phyloP scores from a whole-genome alignment of 2,888 invertebrate genomes.

The Scaptomyza caliginosa region DNA sequence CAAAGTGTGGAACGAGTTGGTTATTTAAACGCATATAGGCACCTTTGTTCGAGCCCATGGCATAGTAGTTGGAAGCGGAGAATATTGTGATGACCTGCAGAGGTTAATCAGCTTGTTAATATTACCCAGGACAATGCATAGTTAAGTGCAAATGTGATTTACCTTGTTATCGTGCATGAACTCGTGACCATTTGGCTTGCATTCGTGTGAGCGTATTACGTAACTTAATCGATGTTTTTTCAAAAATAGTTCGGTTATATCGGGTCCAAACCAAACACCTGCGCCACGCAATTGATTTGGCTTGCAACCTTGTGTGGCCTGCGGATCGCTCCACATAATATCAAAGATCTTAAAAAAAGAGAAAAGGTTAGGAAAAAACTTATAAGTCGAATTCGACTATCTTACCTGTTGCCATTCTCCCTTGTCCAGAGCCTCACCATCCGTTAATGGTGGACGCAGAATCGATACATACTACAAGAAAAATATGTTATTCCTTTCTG shows the following conservation, averaged over 20 bases:
- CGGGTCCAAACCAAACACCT: conserved; percentile 96
- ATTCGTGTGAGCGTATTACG: conserved; percentile 95
- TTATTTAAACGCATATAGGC: conserved; percentile 94
- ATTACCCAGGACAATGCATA: background rate
- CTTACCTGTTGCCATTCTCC: conserved; percentile 95
- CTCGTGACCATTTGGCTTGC: conserved; percentile 96
- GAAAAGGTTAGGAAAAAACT: background rate
- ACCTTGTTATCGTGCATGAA: conserved; percentile 92
- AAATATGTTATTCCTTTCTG: conserved; percentile 57
- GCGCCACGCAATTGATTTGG: conserved; percentile 94
- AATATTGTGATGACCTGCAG: conserved; percentile 95
- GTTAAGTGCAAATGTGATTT: background rate
- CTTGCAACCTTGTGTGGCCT: conserved; percentile 90
- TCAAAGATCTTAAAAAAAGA: conserved; percentile 90
- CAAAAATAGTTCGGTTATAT: conserved; percentile 91
- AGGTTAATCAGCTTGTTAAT: conserved; percentile 1
- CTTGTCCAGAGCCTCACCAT: conserved; percentile 90
- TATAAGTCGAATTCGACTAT: conserved; percentile 47
- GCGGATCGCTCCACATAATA: conserved; percentile 97
- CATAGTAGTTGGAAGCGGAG: conserved; percentile 98
- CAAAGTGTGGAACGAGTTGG: conserved; percentile 92
- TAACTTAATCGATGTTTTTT: conserved; percentile 90
- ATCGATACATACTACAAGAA: conserved; percentile 91
- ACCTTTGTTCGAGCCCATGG: conserved; percentile 95
- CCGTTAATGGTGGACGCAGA: conserved; percentile 91